Percentiles rank a stretch among this genome's conserved stretches.
Evolutionary conservation across 2,113 vertebrate genomes (phyloP).

Genomic region (cattle (Bos taurus)): DNA sequence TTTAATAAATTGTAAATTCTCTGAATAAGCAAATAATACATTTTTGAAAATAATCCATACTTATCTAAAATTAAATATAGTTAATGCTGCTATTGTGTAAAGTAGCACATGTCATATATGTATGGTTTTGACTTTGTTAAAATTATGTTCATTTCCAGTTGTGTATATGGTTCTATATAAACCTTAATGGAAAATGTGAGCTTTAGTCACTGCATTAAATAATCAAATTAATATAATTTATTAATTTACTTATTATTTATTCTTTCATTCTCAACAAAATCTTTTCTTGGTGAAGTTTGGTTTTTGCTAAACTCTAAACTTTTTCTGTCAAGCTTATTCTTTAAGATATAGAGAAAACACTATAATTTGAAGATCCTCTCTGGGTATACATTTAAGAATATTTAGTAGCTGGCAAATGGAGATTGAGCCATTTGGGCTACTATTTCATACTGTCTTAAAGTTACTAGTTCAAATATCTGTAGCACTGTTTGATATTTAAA

Average conservation of each 20-base stretch:
- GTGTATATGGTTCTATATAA: constrained; percentile 42
- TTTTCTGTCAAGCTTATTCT: constrained; percentile 51
- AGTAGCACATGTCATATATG: neutral
- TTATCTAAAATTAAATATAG: constrained; percentile 39
- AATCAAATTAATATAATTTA: constrained; percentile 8
- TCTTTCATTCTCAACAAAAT: constrained; percentile 8
- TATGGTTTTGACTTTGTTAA: constrained; percentile 19
- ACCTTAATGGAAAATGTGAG: constrained; percentile 19
- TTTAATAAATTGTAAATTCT: constrained; percentile 22
- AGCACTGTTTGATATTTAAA: constrained; percentile 71
- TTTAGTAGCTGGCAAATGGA: constrained; percentile 51
- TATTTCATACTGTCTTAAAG: constrained; percentile 73
- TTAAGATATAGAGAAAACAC: constrained; percentile 38
- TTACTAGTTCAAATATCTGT: constrained; percentile 69
- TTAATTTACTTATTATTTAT: neutral
- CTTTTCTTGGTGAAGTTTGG: constrained; percentile 34
- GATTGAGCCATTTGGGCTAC: constrained; percentile 58
- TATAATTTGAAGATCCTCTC: constrained; percentile 67
- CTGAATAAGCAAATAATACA: constrained; percentile 54
- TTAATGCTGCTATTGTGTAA: constrained; percentile 46
- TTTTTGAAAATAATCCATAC: neutral
- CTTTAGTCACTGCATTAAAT: neutral
- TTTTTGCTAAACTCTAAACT: constrained; percentile 26
- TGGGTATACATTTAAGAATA: constrained; percentile 62
- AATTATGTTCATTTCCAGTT: constrained; percentile 40